Conservation (phyloP, 30 jellyfish, hydroid and myxozoan genomes). For the Hydra vulgaris region DNA sequence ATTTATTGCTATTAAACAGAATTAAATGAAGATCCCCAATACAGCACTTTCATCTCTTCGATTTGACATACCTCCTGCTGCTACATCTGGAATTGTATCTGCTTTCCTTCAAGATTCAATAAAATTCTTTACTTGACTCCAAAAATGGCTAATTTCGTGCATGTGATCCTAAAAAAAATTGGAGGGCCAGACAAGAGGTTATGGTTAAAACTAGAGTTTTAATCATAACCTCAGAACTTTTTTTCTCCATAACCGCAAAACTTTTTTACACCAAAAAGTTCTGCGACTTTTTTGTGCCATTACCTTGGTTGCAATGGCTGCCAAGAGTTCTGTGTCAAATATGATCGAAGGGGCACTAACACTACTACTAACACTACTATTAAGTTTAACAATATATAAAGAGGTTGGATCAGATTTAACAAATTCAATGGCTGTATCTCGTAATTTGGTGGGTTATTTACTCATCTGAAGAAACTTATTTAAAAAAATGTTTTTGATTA, state of each 20-base stretch:
- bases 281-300: too few species aligned
- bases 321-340: too few species aligned
- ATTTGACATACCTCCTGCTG: not conserved
- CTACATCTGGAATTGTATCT: not conserved
- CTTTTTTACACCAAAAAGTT: too few species aligned
- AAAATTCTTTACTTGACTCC: not conserved
- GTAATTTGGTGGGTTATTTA: not conserved
- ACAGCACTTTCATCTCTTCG: not conserved
- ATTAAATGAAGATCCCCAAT: not conserved
- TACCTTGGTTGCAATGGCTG: too few species aligned
- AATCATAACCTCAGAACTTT: too few species aligned
- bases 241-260: too few species aligned
- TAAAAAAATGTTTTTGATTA: not conserved
- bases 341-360: too few species aligned
- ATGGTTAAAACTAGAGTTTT: not conserved
- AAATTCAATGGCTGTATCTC: not conserved
- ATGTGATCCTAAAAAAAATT: not conserved
- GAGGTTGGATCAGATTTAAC: not conserved
- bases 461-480: not conserved
- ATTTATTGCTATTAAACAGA: not conserved
- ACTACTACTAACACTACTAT: too few species aligned
- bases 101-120: not conserved
- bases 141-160: not conserved
- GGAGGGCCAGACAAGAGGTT: not conserved
- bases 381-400: too few species aligned